These are phyloP conservation scores for Thera obeliscata DNA, from an alignment of 2,888 invertebrate species.

Conservation along the genomic window DNA sequence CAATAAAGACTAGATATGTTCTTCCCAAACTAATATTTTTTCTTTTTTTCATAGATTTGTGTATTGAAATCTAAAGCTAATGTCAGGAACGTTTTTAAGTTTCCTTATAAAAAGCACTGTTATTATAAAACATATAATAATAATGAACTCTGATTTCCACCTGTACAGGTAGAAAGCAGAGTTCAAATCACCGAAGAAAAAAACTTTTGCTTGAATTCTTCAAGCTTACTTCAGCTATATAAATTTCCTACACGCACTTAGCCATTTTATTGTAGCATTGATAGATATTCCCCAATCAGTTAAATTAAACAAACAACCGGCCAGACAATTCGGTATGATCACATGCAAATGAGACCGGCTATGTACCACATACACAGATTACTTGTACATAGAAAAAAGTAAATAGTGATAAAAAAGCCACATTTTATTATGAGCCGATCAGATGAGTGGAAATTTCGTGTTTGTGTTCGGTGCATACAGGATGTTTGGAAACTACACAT, in stretches of 20 bases:
- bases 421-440: slow-evolving; percentile 83
- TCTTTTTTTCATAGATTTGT: too few species aligned
- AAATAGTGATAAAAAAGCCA: slow-evolving; percentile 83
- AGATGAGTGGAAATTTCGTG: slow-evolving; percentile 62
- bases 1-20: too few species aligned
- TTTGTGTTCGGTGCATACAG: slow-evolving; percentile 63
- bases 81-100: too few species aligned
- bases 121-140: too few species aligned
- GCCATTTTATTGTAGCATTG: slow-evolving; percentile 12
- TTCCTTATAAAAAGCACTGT: too few species aligned
- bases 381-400: slow-evolving; percentile 80
- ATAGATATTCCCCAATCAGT: slow-evolving; percentile 29
- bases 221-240: not conserved
- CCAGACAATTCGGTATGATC: slow-evolving; percentile 45
- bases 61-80: too few species aligned
- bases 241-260: not conserved
- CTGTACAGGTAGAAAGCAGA: too few species aligned
- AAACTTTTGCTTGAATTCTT: too few species aligned
- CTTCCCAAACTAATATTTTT: too few species aligned
- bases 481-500: slow-evolving; percentile 42
- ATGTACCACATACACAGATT: slow-evolving; percentile 60
- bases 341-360: slow-evolving; percentile 48
- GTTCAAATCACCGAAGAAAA: too few species aligned
- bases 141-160: too few species aligned
- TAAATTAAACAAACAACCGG: slow-evolving; percentile 48